Conservation (phyloP, 2,888 invertebrate species). For the Epirrita christyi region DNA sequence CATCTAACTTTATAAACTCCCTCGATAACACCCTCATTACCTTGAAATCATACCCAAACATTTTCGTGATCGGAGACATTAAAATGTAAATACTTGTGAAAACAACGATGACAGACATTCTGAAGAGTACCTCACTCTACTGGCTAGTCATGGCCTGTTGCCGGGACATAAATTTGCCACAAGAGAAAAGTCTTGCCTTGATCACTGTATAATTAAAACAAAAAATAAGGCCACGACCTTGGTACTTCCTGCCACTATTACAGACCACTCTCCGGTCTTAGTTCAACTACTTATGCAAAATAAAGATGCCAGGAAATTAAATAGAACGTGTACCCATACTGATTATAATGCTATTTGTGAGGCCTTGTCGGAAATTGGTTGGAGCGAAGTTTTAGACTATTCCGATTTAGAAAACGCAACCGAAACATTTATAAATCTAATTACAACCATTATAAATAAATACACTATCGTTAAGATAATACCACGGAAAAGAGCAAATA, state of each 20-base stretch:
- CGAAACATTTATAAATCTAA: background rate
- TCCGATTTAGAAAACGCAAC: constrained; percentile 6
- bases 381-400: background rate
- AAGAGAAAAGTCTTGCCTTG: constrained; percentile 7
- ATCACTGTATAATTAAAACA: constrained; percentile 10
- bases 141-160: constrained; percentile 3
- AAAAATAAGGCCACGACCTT: background rate
- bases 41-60: background rate
- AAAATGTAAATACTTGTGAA: background rate
- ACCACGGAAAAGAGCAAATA: background rate
- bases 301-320: no score
- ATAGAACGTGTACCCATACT: background rate
- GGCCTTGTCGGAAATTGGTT: background rate
- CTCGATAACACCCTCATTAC: background rate
- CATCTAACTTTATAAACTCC: background rate
- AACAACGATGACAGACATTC: background rate
- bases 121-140: background rate
- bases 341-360: background rate
- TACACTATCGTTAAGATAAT: no score
- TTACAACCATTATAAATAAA: background rate
- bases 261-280: no score
- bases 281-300: no score
- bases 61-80: constrained; percentile 1
- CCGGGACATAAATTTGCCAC: constrained; percentile 2
- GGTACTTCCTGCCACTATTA: constrained; percentile 4